A percentile compares a stretch with the other conserved stretches of the same genome.
These are phyloP conservation scores for Anguilla megastoma DNA, from an alignment of 2,797 vertebrate genomes.

Conservation along the genomic window DNA sequence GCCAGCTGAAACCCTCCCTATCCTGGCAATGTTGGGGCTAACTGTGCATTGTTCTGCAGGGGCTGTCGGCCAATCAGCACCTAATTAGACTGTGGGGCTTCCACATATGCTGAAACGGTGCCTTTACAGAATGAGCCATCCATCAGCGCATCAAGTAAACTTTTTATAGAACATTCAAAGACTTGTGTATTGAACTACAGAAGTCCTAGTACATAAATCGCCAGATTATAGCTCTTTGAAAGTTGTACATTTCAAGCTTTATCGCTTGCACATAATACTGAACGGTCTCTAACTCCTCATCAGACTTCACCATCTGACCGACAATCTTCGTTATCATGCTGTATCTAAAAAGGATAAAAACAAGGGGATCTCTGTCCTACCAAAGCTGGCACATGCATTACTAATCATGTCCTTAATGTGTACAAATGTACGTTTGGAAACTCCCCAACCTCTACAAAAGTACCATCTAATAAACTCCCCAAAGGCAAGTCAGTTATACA, in stretches of 20 bases:
- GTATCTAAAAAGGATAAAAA: neutral
- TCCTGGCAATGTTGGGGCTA: neutral
- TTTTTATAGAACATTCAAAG: neutral
- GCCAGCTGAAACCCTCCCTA: neutral
- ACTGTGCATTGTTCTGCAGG: neutral
- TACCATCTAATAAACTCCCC: conserved; percentile 8
- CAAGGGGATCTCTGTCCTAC: neutral
- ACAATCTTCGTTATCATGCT: neutral
- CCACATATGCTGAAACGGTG: neutral
- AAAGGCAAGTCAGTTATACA: conserved; percentile 17
- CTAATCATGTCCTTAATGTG: neutral
- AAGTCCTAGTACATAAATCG: neutral
- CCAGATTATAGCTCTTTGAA: neutral
- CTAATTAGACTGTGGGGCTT: neutral
- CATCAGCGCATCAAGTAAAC: neutral
- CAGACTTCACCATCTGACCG: neutral
- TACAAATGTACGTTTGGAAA: neutral
- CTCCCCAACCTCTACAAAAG: conserved; percentile 12
- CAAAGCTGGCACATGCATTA: neutral
- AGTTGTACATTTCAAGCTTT: neutral
- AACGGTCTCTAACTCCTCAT: neutral
- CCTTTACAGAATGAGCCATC: neutral
- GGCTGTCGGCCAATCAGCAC: neutral
- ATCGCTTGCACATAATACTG: neutral
- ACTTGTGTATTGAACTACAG: neutral